Percentiles rank a stretch among this genome's conserved stretches.
Evolutionary conservation across 2,888 invertebrate species (phyloP).

Genomic region (Platynereis dumerilii): DNA sequence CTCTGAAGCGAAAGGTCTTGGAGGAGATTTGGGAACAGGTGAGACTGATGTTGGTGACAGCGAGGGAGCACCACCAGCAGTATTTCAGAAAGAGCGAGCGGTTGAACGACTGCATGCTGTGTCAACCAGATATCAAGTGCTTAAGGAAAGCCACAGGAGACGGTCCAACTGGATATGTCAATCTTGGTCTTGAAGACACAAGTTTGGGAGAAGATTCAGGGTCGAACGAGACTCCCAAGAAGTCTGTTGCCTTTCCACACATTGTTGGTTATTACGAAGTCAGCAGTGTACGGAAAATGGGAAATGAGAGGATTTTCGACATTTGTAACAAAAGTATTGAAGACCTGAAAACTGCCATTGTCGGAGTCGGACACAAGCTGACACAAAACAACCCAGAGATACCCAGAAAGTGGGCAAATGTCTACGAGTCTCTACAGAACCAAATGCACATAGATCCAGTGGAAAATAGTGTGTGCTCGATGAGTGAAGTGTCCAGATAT

Average conservation of each 20-base stretch:
- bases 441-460: conserved; percentile 24
- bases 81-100: conserved; percentile 32
- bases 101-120: conserved; percentile 34
- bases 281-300: conserved; percentile 34
- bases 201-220: conserved; percentile 24
- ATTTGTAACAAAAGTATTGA: conserved; percentile 34
- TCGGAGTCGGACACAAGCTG: conserved; percentile 20
- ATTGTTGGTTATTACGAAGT: conserved; percentile 40
- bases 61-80: conserved; percentile 29
- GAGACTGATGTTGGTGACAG: conserved; percentile 28
- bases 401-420: conserved; percentile 36
- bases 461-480: conserved; percentile 21
- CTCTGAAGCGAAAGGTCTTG: conserved; percentile 27
- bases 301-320: conserved; percentile 21
- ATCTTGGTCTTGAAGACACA: conserved; percentile 29
- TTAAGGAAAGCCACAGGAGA: conserved; percentile 21
- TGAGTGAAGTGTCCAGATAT: conserved; percentile 28
- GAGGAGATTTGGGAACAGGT: conserved; percentile 38
- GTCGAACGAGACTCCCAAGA: conserved; percentile 8
- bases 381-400: conserved; percentile 33
- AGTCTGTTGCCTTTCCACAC: conserved; percentile 35
- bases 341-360: conserved; percentile 34
- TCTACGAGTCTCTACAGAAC: conserved; percentile 35
- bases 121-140: conserved; percentile 33
- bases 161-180: conserved; percentile 34